Conservation (phyloP, 2,113 vertebrate species). For the Gobiocypris rarus region DNA sequence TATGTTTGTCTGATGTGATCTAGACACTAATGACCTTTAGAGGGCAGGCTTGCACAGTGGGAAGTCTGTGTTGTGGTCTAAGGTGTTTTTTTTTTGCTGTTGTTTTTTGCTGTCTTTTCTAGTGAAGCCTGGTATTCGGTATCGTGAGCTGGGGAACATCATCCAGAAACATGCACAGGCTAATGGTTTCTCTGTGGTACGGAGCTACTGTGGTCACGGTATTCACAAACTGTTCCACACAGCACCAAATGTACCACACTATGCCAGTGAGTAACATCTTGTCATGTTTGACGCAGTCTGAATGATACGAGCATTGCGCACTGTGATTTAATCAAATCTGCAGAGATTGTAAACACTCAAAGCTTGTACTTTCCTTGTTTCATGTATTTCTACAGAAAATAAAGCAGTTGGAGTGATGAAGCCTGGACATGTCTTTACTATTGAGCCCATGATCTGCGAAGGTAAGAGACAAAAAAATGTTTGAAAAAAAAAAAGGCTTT, state of each 20-base stretch:
- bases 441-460: slow-evolving; percentile 99
- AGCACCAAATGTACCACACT: slow-evolving; percentile 93
- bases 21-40: slow-evolving; percentile 27
- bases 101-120: slow-evolving; percentile 44
- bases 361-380: background rate
- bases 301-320: slow-evolving; percentile 71
- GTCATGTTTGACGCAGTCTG: background rate
- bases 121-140: slow-evolving; percentile 97
- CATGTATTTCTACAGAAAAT: slow-evolving; percentile 84
- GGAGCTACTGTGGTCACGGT: slow-evolving; percentile 97
- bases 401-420: slow-evolving; percentile 99
- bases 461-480: no score
- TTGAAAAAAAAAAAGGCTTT: no score
- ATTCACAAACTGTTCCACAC: slow-evolving; percentile 99
- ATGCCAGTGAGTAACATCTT: slow-evolving; percentile 83
- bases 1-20: slow-evolving; percentile 8
- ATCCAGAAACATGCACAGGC: slow-evolving; percentile 99
- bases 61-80: background rate
- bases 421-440: slow-evolving; percentile 96
- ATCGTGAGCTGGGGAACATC: slow-evolving; percentile 96
- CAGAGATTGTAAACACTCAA: background rate
- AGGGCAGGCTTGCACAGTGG: slow-evolving; percentile 30
- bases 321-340: background rate
- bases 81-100: background rate
- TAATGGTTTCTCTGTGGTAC: slow-evolving; percentile 95